phyloP scores from a whole-genome alignment of 2,888 invertebrate species.

The Synergus itoensis region DNA sequence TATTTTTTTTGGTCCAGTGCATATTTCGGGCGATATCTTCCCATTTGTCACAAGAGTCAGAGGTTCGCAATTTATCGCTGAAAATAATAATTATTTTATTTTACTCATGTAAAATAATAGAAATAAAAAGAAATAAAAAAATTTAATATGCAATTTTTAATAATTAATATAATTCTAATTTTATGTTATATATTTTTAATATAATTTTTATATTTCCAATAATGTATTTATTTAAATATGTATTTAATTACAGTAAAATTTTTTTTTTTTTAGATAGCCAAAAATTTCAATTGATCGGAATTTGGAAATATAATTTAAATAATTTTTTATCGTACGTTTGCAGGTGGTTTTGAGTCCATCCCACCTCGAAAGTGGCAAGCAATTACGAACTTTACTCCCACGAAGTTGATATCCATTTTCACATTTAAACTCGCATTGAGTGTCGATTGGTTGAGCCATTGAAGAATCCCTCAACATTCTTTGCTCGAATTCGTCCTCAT shows the following conservation, averaged over 20 bases:
- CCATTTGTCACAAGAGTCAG: constrained; percentile 80
- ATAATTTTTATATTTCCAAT: too few relatives aligned
- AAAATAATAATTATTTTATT: constrained; percentile 43
- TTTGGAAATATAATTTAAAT: constrained; percentile 38
- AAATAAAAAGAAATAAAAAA: too few relatives aligned
- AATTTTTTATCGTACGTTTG: constrained; percentile 79
- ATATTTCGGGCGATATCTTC: constrained; percentile 79
- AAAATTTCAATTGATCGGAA: not conserved
- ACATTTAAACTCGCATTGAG: constrained; percentile 83
- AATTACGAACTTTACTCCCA: constrained; percentile 83
- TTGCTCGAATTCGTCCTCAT: constrained; percentile 77
- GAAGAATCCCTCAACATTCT: constrained; percentile 67
- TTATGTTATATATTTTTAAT: too few relatives aligned
- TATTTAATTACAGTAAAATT: too few relatives aligned
- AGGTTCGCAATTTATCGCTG: constrained; percentile 79
- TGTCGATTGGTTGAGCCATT: constrained; percentile 80
- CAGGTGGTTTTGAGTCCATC: constrained; percentile 84
- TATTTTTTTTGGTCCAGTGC: constrained; percentile 79
- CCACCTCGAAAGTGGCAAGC: constrained; percentile 85
- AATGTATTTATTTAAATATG: too few relatives aligned
- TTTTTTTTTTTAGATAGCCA: too few relatives aligned
- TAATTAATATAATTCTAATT: too few relatives aligned
- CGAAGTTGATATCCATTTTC: constrained; percentile 82
- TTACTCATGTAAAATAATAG: not conserved
- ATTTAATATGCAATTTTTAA: too few relatives aligned